Evolutionary conservation across 2,797 vertebrate genomes (phyloP).

Genomic region (Danio jaintianensis): DNA sequence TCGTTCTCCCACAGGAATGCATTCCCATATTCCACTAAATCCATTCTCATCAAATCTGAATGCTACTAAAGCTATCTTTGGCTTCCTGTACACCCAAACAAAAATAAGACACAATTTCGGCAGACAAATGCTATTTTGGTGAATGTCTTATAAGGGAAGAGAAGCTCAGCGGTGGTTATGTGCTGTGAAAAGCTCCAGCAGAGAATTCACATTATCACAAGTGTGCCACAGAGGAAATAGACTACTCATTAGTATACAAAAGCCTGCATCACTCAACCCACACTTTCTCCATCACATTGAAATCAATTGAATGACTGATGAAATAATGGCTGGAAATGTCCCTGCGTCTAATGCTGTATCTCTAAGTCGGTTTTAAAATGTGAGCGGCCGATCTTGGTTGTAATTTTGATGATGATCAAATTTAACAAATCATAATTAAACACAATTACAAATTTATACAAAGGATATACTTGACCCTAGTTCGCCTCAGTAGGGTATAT

Average conservation of each 20-base stretch:
- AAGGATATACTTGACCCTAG: no score
- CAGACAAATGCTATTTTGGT: constrained; percentile 30
- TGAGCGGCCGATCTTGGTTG: no score
- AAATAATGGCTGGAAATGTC: neutral
- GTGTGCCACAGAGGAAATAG: neutral
- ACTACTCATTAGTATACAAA: neutral
- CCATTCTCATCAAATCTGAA: constrained; percentile 47
- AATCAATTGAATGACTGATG: neutral
- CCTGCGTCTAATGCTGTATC: neutral
- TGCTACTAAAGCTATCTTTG: constrained; percentile 45
- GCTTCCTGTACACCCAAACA: constrained; percentile 51
- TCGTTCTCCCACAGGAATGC: constrained; percentile 35
- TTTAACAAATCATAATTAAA: no score
- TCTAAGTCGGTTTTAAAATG: neutral
- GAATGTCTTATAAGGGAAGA: constrained; percentile 43
- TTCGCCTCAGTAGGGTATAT: no score
- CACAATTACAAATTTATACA: no score
- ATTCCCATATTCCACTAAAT: constrained; percentile 43
- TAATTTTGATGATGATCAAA: no score
- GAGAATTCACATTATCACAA: constrained; percentile 7
- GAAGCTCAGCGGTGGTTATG: constrained; percentile 8
- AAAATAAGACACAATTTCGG: constrained; percentile 46
- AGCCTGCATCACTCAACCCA: neutral
- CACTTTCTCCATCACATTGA: neutral
- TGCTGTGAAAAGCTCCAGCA: constrained; percentile 6